Conservation (phyloP, 2,888 invertebrate species). For the Mesorhabditis spiculigera region DNA sequence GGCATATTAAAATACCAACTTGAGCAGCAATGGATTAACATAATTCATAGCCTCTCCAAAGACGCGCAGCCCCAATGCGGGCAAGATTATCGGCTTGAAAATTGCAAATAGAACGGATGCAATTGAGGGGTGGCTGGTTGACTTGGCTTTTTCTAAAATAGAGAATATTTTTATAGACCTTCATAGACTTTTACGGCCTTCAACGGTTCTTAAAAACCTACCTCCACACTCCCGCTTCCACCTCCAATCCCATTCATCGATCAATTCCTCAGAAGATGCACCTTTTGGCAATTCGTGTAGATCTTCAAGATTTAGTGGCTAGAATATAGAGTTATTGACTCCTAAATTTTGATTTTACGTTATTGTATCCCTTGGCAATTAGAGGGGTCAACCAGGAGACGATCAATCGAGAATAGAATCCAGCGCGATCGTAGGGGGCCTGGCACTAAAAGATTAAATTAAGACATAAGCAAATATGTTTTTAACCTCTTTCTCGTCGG, state of each 20-base stretch:
- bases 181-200: neutral
- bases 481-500: neutral
- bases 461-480: too few relatives aligned
- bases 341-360: neutral
- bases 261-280: neutral
- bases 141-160: too few relatives aligned
- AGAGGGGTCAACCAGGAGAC: neutral
- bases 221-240: neutral
- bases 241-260: neutral
- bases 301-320: neutral
- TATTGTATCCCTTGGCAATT: neutral
- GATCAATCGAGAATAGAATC: neutral
- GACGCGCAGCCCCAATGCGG: slow-evolving; percentile 21
- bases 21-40: slow-evolving; percentile 43
- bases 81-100: neutral
- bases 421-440: neutral
- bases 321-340: neutral
- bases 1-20: slow-evolving; percentile 16
- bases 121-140: neutral
- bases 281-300: slow-evolving; percentile 1
- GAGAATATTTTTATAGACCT: neutral
- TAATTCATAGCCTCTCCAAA: slow-evolving; percentile 45
- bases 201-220: neutral
- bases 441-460: too few relatives aligned
- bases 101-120: neutral